phyloP scores from a whole-genome alignment of 2,797 vertebrate genomes.

The Crenuchus spilurus region DNA sequence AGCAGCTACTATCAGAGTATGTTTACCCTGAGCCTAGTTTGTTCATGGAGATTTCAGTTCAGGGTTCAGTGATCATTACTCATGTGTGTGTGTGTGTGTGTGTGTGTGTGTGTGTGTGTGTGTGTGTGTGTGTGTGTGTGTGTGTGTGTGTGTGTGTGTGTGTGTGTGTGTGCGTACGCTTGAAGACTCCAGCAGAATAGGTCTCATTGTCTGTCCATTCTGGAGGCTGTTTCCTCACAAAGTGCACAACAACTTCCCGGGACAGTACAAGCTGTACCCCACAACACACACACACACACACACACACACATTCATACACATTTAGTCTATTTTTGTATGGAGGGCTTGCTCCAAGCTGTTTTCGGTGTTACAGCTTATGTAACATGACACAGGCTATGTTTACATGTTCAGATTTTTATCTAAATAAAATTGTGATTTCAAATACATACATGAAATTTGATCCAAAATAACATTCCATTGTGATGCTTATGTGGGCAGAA shows the following conservation, averaged over 20 bases:
- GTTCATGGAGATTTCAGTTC: conserved; percentile 39
- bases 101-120: background rate
- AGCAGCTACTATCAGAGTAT: background rate
- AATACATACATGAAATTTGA: too few species aligned
- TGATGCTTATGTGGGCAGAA: too few species aligned
- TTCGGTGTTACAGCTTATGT: background rate
- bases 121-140: conserved; percentile 38
- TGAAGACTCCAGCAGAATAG: conserved; percentile 28
- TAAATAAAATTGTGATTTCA: too few species aligned
- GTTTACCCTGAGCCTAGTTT: too few species aligned
- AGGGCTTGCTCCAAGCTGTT: background rate
- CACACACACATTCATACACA: conserved; percentile 7
- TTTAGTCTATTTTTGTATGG: background rate
- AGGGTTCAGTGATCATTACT: conserved; percentile 22
- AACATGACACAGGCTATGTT: background rate
- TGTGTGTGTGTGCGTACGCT: background rate
- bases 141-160: conserved; percentile 4
- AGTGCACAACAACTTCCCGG: conserved; percentile 38
- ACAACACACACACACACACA: conserved; percentile 3
- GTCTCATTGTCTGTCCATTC: conserved; percentile 26
- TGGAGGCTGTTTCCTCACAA: conserved; percentile 10
- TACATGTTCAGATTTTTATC: too few species aligned
- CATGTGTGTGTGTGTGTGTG: conserved; percentile 1
- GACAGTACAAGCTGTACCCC: conserved; percentile 41
- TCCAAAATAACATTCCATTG: too few species aligned